Evolutionary conservation across 1,140 invertebrate species (phyloP).

Genomic region (Papilio helenus): DNA sequence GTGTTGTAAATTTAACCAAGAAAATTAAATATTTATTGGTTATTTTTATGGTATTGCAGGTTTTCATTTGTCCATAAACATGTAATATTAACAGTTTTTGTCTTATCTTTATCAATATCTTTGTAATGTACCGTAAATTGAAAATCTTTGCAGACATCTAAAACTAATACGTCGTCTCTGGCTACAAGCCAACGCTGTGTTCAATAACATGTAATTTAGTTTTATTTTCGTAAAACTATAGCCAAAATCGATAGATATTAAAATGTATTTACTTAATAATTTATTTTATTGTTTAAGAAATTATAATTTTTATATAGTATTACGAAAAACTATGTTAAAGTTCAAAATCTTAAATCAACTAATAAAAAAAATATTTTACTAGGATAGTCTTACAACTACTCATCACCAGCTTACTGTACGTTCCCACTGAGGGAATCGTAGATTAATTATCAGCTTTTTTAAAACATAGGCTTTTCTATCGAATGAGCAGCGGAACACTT

Average conservation of each 20-base stretch:
- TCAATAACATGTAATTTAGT: slow-evolving; percentile 18
- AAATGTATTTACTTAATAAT: background rate
- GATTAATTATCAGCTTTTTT: no score
- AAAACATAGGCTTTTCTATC: no score
- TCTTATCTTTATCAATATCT: background rate
- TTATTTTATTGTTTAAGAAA: background rate
- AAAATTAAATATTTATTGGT: background rate
- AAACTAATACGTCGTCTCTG: slow-evolving; percentile 19
- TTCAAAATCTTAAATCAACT: no score
- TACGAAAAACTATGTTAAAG: no score
- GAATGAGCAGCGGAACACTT: no score
- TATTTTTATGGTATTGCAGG: background rate
- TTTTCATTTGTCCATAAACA: slow-evolving; percentile 2
- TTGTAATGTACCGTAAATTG: slow-evolving; percentile 15
- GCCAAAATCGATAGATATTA: background rate
- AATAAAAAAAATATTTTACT: no score
- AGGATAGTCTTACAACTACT: no score
- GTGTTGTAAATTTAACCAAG: background rate
- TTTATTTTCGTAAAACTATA: slow-evolving; percentile 7
- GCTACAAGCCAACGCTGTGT: slow-evolving; percentile 1
- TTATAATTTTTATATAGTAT: no score
- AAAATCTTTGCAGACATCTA: slow-evolving; percentile 23
- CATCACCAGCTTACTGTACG: no score
- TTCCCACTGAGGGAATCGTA: no score
- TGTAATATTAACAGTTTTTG: background rate